Percentiles rank a stretch among this genome's conserved stretches.
These are phyloP conservation scores for Pachycephala philippinensis DNA, from an alignment of 2,113 vertebrate genomes.

Conservation along the genomic window DNA sequence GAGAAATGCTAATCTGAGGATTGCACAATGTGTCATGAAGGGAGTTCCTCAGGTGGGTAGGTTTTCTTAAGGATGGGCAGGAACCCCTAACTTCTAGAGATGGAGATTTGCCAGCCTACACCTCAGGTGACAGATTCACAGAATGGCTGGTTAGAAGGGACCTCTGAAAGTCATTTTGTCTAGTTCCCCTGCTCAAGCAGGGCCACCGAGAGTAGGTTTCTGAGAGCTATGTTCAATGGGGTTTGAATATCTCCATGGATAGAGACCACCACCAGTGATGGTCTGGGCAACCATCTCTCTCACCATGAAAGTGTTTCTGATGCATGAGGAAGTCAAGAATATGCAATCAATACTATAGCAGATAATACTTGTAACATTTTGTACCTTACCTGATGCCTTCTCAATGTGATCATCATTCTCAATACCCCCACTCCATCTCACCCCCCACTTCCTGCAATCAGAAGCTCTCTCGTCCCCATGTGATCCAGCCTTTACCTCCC, in stretches of 20 bases:
- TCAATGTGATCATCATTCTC: background rate
- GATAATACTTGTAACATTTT: background rate
- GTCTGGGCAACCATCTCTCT: background rate
- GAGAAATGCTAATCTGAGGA: background rate
- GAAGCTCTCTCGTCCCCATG: background rate
- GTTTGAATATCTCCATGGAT: background rate
- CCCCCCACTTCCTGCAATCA: background rate
- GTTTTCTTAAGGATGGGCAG: background rate
- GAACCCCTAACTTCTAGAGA: background rate
- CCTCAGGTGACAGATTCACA: background rate
- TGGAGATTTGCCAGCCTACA: background rate
- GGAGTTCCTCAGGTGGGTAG: rapidly evolving
- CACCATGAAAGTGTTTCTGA: background rate
- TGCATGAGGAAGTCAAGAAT: background rate
- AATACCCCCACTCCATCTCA: background rate
- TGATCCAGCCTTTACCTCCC: background rate
- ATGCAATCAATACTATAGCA: background rate
- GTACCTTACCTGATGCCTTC: background rate
- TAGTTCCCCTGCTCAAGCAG: background rate
- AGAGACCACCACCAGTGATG: background rate
- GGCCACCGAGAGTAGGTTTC: background rate
- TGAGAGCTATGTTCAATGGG: background rate
- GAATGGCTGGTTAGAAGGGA: background rate
- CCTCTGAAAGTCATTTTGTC: background rate
- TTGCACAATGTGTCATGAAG: background rate